Percentiles rank a stretch among this genome's conserved stretches.
phyloP scores from a whole-genome alignment of 2,113 vertebrate genomes.

The Saimiri boliviensis region DNA sequence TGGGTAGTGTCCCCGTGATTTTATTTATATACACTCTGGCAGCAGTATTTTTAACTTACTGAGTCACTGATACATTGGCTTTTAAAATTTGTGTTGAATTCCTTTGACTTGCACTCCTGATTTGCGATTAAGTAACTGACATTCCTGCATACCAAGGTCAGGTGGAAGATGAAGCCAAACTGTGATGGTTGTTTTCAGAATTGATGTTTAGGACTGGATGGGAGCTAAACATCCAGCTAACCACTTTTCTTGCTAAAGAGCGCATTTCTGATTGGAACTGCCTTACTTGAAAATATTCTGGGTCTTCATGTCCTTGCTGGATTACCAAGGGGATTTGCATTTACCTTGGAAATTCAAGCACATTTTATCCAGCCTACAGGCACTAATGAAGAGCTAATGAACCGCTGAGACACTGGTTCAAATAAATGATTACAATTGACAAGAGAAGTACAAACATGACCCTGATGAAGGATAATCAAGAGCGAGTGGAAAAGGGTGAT shows the following conservation, averaged over 20 bases:
- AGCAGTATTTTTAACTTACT: neutral
- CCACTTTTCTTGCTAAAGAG: neutral
- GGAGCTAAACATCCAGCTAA: no score
- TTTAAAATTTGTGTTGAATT: neutral
- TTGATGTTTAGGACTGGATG: neutral
- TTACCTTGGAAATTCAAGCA: constrained; percentile 55
- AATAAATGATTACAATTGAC: constrained; percentile 64
- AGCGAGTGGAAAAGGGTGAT: constrained; percentile 33
- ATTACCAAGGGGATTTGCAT: constrained; percentile 24
- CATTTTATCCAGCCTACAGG: constrained; percentile 33
- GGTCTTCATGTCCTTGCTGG: neutral
- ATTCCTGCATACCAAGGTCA: neutral
- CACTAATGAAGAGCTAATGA: constrained; percentile 69
- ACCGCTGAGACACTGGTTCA: constrained; percentile 47
- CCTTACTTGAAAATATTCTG: neutral
- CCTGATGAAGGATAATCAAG: constrained; percentile 65
- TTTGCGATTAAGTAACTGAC: neutral
- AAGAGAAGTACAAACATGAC: constrained; percentile 40
- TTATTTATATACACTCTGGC: neutral
- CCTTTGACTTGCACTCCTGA: neutral
- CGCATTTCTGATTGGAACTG: neutral
- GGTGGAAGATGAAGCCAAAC: neutral
- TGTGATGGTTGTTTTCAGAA: neutral
- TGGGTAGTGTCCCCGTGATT: neutral
- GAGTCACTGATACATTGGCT: neutral